Conservation (phyloP, 2,797 vertebrate genomes). For the Adelosebastes latens region DNA sequence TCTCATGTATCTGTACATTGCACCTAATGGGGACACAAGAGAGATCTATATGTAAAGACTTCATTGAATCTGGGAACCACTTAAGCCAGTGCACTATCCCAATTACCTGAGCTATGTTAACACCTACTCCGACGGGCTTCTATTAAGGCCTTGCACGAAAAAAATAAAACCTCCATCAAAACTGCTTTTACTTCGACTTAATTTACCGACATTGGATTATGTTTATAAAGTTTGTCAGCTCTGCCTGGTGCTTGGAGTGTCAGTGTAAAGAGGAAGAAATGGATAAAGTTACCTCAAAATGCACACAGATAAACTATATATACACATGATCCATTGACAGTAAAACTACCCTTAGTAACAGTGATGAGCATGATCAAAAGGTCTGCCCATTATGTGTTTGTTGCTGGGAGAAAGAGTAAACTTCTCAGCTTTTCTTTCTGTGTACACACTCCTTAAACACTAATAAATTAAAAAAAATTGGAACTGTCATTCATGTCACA, state of each 20-base stretch:
- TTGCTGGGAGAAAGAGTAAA: background rate
- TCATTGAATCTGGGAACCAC: constrained; percentile 59
- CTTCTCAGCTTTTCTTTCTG: constrained; percentile 7
- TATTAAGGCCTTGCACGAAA: constrained; percentile 49
- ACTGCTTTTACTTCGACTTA: background rate
- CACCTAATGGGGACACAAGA: constrained; percentile 30
- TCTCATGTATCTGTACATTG: constrained; percentile 44
- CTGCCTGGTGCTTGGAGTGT: constrained; percentile 16
- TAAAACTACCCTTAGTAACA: constrained; percentile 14
- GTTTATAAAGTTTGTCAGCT: constrained; percentile 13
- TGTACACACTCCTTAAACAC: constrained; percentile 51
- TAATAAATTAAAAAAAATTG: constrained; percentile 77
- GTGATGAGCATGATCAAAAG: constrained; percentile 9
- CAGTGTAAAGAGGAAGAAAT: constrained; percentile 4
- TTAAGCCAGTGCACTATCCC: constrained; percentile 54
- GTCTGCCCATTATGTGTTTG: constrained; percentile 7
- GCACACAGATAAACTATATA: constrained; percentile 2
- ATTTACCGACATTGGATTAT: background rate
- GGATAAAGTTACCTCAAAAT: background rate
- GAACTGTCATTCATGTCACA: constrained; percentile 53
- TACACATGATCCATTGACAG: constrained; percentile 18
- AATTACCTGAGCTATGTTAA: constrained; percentile 75
- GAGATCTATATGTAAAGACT: constrained; percentile 33
- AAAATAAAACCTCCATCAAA: constrained; percentile 32
- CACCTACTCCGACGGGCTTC: constrained; percentile 60